Base-by-base conservation (phyloP, 2,888 invertebrate genomes). In the Drosophila longiperda region DNA sequence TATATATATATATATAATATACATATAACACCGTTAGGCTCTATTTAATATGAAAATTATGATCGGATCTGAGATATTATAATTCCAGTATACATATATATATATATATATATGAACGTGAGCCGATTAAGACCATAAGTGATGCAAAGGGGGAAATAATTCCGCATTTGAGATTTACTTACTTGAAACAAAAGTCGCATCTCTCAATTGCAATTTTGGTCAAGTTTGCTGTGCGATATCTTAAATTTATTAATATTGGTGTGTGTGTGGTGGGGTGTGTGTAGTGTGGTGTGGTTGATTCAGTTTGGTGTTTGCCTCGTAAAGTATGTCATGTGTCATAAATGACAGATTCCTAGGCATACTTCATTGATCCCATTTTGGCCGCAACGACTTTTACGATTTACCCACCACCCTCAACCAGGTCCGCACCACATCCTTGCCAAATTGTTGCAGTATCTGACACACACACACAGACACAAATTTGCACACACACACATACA, bases 241-340 rank as follows among this genome's bases (percentile, higher is more conserved):
- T 84, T 84, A 88, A 86, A 86, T 88, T 80, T 86, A 88, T 86
- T 88, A 88, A n/a, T 15, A 26, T 3, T 11, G 17, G 1, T 38
- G 23, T n/a, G 23, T n/a, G 32, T 26, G 26, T 1, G 33, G 26
- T 1, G 2, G 32, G 6, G 17, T 17, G 42, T 23, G n/a, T 3
- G 38, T 32, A 20, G 20, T 38, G 34, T 50, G 3, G 1, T 12
- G 26, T 15, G 54, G 12, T 29, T 20, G 49, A 23, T 45, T 45
- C 45, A 45, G 20, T 23, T 20, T 23, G 45, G 15, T 23, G 54
- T 34, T 61, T 36, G 73, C 55, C 83, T 80, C 85, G 73, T 87
- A 82, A 89, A 90, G 82, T 87, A 87, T 90, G 89, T 90, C 90
- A 89, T 89, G 78, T 89, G 89, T 90, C 90, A 89, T 88, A 87